phyloP scores from a whole-genome alignment of 2,888 invertebrate species.

The Lypha dubia region DNA sequence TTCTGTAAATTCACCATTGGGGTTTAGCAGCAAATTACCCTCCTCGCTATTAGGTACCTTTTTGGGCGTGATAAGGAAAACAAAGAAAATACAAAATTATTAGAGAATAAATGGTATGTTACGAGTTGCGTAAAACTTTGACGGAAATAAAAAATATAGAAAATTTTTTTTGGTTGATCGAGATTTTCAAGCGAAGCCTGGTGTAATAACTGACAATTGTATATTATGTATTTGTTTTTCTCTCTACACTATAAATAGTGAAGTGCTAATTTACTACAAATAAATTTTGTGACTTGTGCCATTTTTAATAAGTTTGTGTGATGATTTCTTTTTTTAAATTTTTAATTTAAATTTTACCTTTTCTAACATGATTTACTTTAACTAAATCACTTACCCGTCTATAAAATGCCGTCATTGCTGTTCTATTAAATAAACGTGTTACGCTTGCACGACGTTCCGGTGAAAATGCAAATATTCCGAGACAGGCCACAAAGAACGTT shows the following conservation, averaged over 20 bases:
- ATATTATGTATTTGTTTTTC: too few relatives aligned
- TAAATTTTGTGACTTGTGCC: too few relatives aligned
- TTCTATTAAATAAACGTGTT: slow-evolving; percentile 78
- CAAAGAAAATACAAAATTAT: slow-evolving; percentile 8
- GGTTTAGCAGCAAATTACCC: slow-evolving; percentile 80
- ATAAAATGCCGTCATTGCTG: slow-evolving; percentile 79
- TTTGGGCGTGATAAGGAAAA: background rate
- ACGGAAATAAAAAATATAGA: too few relatives aligned
- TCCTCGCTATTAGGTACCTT: slow-evolving; percentile 82
- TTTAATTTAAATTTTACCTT: too few relatives aligned
- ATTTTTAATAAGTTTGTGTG: too few relatives aligned
- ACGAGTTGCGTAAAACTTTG: too few relatives aligned
- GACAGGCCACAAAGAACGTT: slow-evolving; percentile 77
- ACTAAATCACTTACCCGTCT: slow-evolving; percentile 77
- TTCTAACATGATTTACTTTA: background rate
- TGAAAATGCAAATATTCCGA: slow-evolving; percentile 79
- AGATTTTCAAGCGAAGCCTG: too few relatives aligned
- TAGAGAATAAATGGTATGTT: background rate
- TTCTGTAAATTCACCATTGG: slow-evolving; percentile 81
- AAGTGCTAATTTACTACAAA: too few relatives aligned
- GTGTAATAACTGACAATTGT: background rate
- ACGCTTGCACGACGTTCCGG: slow-evolving; percentile 79
- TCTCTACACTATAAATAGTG: too few relatives aligned
- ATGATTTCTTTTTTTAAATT: too few relatives aligned
- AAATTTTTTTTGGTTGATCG: too few relatives aligned